Evolutionary conservation across 2,113 vertebrate genomes (phyloP).

Genomic region (Puntigrus tetrazona): DNA sequence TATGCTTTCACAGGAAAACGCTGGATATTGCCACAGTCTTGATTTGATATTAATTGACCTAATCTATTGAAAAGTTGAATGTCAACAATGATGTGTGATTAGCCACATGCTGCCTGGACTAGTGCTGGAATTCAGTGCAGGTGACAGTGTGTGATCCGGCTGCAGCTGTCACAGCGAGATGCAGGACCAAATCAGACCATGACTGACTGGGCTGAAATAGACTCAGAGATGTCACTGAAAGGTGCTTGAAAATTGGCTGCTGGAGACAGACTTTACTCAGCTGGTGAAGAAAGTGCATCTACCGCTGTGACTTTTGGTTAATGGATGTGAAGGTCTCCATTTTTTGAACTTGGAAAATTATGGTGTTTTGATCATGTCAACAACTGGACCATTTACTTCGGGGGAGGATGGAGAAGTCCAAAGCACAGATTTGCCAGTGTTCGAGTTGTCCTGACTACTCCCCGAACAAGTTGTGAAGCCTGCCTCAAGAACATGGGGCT

Average conservation of each 20-base stretch:
- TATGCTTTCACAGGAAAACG: background rate
- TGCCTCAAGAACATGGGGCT: background rate
- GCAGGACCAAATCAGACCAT: slow-evolving; percentile 25
- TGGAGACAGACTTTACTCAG: slow-evolving; percentile 12
- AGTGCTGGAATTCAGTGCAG: slow-evolving; percentile 3
- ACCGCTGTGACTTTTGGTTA: slow-evolving; percentile 3
- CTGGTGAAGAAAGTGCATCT: slow-evolving; percentile 31
- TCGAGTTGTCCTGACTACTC: background rate
- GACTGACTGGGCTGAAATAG: slow-evolving; percentile 26
- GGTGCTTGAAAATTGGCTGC: slow-evolving; percentile 24
- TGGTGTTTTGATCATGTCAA: slow-evolving; percentile 39
- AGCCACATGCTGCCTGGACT: background rate
- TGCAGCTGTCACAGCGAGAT: slow-evolving; percentile 6
- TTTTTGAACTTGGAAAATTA: slow-evolving; percentile 30
- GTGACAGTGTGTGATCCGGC: background rate
- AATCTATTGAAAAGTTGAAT: background rate
- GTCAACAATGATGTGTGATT: slow-evolving; percentile 12
- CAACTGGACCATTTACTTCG: slow-evolving; percentile 15
- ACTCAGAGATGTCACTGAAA: slow-evolving; percentile 20
- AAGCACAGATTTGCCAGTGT: background rate
- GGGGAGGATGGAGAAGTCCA: background rate
- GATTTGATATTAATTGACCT: slow-evolving; percentile 4
- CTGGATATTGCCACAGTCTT: background rate
- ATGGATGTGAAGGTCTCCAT: slow-evolving; percentile 33
- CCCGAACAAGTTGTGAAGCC: background rate